Evolutionary conservation across 2,888 invertebrate genomes (phyloP).

Genomic region (Hypomecis atomaria): DNA sequence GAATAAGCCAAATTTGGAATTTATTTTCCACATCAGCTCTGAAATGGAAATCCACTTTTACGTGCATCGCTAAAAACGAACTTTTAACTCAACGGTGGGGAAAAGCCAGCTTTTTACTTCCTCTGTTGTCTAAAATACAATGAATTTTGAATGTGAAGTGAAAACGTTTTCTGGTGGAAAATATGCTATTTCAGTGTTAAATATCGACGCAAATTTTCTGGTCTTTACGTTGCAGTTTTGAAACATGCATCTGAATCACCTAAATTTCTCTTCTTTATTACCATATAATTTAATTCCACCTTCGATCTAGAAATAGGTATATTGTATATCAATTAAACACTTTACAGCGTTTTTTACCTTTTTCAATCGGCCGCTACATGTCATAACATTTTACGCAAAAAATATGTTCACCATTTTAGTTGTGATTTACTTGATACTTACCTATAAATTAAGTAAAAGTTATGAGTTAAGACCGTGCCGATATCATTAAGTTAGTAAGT

Average conservation of each 20-base stretch:
- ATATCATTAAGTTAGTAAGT: constrained; percentile 11
- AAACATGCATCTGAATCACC: too few species aligned
- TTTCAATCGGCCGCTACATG: too few species aligned
- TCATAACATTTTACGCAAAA: not conserved
- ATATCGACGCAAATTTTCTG: too few species aligned
- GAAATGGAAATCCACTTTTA: constrained; percentile 7
- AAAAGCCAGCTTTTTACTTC: not conserved
- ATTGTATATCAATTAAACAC: too few species aligned
- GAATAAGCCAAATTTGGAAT: constrained; percentile 19
- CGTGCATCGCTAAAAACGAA: constrained; percentile 12
- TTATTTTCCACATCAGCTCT: constrained; percentile 10
- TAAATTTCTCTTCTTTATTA: too few species aligned
- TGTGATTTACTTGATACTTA: not conserved
- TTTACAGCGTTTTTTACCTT: too few species aligned
- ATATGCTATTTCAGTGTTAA: too few species aligned
- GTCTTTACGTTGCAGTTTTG: too few species aligned
- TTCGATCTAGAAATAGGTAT: too few species aligned
- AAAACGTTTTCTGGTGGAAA: not conserved
- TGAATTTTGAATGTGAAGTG: not conserved
- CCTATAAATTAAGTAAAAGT: constrained; percentile 2
- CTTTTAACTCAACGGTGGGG: constrained; percentile 6
- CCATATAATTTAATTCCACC: too few species aligned
- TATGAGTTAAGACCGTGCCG: constrained; percentile 7
- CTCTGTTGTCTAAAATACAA: not conserved
- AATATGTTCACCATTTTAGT: not conserved